Evolutionary conservation across 2,888 invertebrate genomes (phyloP).

Genomic region (Lasioglossum malachurum): DNA sequence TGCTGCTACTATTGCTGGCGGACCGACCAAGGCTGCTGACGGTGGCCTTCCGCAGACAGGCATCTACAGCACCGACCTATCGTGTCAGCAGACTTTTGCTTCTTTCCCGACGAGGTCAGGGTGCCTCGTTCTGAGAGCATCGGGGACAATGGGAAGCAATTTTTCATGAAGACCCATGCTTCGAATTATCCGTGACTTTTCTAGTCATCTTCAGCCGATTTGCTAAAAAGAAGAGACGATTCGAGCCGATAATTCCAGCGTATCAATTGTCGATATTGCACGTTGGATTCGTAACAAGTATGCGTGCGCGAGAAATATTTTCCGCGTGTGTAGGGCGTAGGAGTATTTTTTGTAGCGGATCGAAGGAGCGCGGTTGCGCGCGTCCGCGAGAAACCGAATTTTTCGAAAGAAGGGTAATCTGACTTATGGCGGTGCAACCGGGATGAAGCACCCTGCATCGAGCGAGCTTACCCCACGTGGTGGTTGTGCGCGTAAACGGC

Average conservation of each 20-base stretch:
- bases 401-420: slow-evolving; percentile 67
- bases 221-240: not conserved
- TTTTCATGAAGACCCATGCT: not conserved
- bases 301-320: not conserved
- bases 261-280: slow-evolving; percentile 54
- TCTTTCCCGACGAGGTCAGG: slow-evolving; percentile 55
- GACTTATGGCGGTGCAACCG: slow-evolving; percentile 60
- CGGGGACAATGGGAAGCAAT: not conserved
- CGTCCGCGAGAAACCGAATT: slow-evolving; percentile 58
- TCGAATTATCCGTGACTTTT: not conserved
- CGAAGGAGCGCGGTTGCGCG: slow-evolving; percentile 21
- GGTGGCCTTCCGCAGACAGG: slow-evolving; percentile 56
- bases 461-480: slow-evolving; percentile 69
- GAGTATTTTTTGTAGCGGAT: slow-evolving; percentile 16
- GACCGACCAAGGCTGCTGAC: slow-evolving; percentile 37
- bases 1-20: slow-evolving; percentile 30
- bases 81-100: slow-evolving; percentile 61
- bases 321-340: not conserved
- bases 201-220: not conserved
- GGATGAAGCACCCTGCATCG: slow-evolving; percentile 73
- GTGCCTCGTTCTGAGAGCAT: slow-evolving; percentile 34
- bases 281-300: slow-evolving; percentile 44
- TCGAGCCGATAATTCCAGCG: slow-evolving; percentile 31
- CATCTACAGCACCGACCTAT: slow-evolving; percentile 67
- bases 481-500: slow-evolving; percentile 83